These are phyloP conservation scores for Diplodus puntazzo DNA, from an alignment of 2,797 vertebrate genomes.

Conservation along the genomic window DNA sequence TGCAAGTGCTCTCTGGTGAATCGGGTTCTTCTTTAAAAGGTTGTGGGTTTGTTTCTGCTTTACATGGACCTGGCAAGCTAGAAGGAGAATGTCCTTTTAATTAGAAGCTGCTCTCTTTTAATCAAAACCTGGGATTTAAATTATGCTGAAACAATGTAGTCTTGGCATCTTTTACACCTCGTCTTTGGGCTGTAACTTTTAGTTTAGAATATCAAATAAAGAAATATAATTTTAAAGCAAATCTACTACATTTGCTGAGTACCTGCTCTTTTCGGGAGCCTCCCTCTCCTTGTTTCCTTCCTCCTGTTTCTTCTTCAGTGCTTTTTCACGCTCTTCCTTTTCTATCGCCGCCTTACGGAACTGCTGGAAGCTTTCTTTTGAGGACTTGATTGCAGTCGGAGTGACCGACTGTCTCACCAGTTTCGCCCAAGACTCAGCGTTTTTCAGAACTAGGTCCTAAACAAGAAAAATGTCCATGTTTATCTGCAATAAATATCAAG, in stretches of 20 bases:
- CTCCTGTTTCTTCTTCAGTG: slow-evolving; percentile 77
- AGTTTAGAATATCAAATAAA: background rate
- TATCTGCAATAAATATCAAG: background rate
- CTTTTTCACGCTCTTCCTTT: slow-evolving; percentile 86
- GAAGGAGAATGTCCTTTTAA: slow-evolving; percentile 22
- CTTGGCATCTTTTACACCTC: background rate
- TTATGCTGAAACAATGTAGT: background rate
- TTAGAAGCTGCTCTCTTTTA: background rate
- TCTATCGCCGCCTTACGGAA: slow-evolving; percentile 91
- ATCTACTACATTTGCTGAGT: background rate
- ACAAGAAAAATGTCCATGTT: slow-evolving; percentile 19
- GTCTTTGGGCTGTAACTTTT: background rate
- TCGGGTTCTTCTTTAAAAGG: slow-evolving; percentile 52
- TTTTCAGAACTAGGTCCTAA: slow-evolving; percentile 89
- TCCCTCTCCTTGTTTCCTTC: slow-evolving; percentile 68
- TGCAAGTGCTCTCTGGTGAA: slow-evolving; percentile 62
- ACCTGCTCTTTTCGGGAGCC: slow-evolving; percentile 84
- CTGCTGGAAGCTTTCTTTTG: slow-evolving; percentile 90
- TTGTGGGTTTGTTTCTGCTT: slow-evolving; percentile 35
- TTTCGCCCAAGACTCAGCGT: slow-evolving; percentile 89
- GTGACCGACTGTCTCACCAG: slow-evolving; percentile 83
- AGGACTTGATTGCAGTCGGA: slow-evolving; percentile 85
- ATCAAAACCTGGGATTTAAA: background rate
- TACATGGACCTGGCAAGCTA: slow-evolving; percentile 47
- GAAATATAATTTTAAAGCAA: background rate